Evolutionary conservation across 2,113 vertebrate genomes (phyloP), one percentile per base, ranked within the genome.

Genomic region (Bombycilla garrulus): DNA sequence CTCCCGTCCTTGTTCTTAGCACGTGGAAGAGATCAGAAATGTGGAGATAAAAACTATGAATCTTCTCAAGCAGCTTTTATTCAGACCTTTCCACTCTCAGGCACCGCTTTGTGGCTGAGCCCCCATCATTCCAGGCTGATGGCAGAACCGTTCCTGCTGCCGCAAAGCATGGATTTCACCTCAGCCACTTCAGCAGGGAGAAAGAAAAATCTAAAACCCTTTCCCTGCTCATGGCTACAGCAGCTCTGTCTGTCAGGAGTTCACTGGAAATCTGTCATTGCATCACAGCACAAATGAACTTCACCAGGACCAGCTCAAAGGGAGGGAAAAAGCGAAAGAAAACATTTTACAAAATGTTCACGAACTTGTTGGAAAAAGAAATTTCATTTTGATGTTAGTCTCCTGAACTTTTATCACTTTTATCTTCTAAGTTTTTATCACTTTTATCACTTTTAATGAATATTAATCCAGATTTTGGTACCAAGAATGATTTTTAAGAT

Each of bases 21-120:
- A 44, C 3, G 0, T 3, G 13, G 19, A 14, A 70, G n/a, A 53
- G 8, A 45, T 65, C 19, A 48, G 38, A 69, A 57, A n/a, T 0
- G 0, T 7, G 23, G 29, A 64, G n/a, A 24, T 26, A 47, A 86
- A 62, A 42, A 35, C 11, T 9, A 3, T 2, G 20, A 28, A 36
- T n/a, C 11, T 74, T 72, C 23, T 66, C 44, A 66, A 28, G 7
- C 18, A 64, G 24, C 4, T 74, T 65, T 83, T 80, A 61, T 28
- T 26, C 26, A 70, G 56, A 10, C 1, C 4, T 71, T 45, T 40
- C 25, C 40, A 6, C 45, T 45, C 15, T 38, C 69, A 65, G 67
- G 45, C 76, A 36, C 9, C 38, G 26, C 28, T 65, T 24, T 50
- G 31, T 71, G 57, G 5, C 28, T 58, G 33, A 79, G 10, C 36